phyloP scores from a whole-genome alignment of 2,888 invertebrate species.

The Didymodactylos carnosus region DNA sequence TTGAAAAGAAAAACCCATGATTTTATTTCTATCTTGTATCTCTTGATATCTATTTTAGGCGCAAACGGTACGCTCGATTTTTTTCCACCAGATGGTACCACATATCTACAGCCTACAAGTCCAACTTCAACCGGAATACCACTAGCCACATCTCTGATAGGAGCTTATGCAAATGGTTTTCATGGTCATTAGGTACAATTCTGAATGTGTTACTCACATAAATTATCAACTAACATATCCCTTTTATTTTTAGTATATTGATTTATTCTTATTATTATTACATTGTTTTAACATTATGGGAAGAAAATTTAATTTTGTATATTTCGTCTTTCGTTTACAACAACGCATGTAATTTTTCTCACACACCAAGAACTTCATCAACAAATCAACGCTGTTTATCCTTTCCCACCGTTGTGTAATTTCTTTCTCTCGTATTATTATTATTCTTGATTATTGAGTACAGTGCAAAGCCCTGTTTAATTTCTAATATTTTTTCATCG shows the following conservation, averaged over 20 bases:
- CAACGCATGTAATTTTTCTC: background rate
- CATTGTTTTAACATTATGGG: background rate
- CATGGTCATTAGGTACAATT: background rate
- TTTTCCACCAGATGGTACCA: background rate
- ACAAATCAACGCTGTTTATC: background rate
- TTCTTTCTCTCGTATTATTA: background rate
- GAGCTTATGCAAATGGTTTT: background rate
- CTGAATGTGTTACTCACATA: background rate
- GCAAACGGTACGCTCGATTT: background rate
- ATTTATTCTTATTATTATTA: too few species aligned
- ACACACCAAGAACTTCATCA: background rate
- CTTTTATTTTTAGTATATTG: background rate
- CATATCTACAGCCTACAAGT: background rate
- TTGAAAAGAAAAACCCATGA: too few species aligned
- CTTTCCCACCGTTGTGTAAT: background rate
- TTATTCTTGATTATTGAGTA: too few species aligned
- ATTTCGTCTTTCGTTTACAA: background rate
- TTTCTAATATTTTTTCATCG: too few species aligned
- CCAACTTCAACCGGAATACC: background rate
- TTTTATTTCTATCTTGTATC: too few species aligned
- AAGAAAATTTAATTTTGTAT: background rate
- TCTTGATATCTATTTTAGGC: background rate
- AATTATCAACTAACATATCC: too few species aligned
- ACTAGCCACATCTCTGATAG: background rate
- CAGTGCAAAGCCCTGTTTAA: conserved; percentile 2